Evolutionary conservation across 64 coral and sea anemone species (phyloP).

Genomic region (Stichodactyla helianthus): DNA sequence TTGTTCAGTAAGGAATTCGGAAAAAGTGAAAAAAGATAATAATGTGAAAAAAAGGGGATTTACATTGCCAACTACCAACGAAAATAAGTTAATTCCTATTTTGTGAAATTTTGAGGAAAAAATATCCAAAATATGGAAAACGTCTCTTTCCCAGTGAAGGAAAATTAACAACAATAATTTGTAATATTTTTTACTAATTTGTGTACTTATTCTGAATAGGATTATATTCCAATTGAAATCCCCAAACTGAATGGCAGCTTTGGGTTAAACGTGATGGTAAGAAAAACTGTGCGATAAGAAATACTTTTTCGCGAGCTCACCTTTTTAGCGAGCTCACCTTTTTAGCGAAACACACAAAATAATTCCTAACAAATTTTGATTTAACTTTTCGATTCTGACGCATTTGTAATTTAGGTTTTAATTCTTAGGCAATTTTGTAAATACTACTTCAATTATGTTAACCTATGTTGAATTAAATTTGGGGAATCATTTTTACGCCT

Average conservation of each 20-base stretch:
- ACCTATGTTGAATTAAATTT: too few species aligned
- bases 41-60: too few species aligned
- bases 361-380: not conserved
- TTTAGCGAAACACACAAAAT: not conserved
- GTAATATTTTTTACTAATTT: conserved; percentile 8
- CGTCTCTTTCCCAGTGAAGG: not conserved
- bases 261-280: conserved; percentile 93
- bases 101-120: too few species aligned
- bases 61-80: too few species aligned
- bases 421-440: too few species aligned
- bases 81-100: too few species aligned
- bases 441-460: too few species aligned
- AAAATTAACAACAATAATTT: not conserved
- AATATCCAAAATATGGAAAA: not conserved
- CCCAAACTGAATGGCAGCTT: conserved; percentile 98
- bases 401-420: too few species aligned
- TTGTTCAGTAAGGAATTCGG: too few species aligned
- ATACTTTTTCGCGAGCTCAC: not conserved
- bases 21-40: too few species aligned
- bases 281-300: not conserved
- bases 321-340: not conserved
- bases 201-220: conserved; percentile 41
- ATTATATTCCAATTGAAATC: conserved; percentile 90
- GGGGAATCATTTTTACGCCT: too few species aligned
- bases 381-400: too few species aligned